phyloP scores from a whole-genome alignment of 1,140 invertebrate genomes.

The Bombus soroeensis region DNA sequence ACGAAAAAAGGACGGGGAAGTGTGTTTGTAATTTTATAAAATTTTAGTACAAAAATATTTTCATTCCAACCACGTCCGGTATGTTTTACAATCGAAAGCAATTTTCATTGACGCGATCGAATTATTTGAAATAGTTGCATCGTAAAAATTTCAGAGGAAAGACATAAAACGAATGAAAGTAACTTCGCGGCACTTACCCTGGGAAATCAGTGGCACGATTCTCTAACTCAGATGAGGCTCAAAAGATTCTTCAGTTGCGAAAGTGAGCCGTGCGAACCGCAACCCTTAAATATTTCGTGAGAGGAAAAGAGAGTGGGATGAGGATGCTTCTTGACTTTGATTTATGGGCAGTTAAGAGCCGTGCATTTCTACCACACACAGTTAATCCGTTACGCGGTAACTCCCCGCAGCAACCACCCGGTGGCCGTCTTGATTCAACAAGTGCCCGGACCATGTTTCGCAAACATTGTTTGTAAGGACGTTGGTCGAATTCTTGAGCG shows the following conservation, averaged over 20 bases:
- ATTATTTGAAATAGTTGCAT: background rate
- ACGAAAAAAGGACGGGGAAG: background rate
- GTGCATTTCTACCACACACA: slow-evolving; percentile 67
- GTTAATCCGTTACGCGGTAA: slow-evolving; percentile 77
- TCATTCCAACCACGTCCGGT: background rate
- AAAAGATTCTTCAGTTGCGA: slow-evolving; percentile 9
- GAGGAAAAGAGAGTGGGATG: slow-evolving; percentile 23
- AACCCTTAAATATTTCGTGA: slow-evolving; percentile 46
- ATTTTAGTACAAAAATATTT: background rate
- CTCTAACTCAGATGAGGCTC: background rate
- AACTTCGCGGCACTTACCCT: background rate
- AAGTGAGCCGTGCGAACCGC: background rate
- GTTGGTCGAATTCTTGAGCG: slow-evolving; percentile 32
- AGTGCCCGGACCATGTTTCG: slow-evolving; percentile 74
- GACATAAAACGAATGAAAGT: background rate
- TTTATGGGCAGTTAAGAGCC: slow-evolving; percentile 79
- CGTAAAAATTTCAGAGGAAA: background rate
- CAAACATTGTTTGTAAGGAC: slow-evolving; percentile 67
- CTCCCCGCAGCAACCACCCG: slow-evolving; percentile 43
- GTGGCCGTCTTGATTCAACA: slow-evolving; percentile 79
- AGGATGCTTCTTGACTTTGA: slow-evolving; percentile 76
- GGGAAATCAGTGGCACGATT: background rate
- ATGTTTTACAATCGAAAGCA: background rate
- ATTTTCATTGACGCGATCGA: background rate
- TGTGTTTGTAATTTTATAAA: background rate